These are phyloP conservation scores for Propithecus deckenii DNA, from an alignment of 2,797 vertebrate genomes.

Conservation along the genomic window DNA sequence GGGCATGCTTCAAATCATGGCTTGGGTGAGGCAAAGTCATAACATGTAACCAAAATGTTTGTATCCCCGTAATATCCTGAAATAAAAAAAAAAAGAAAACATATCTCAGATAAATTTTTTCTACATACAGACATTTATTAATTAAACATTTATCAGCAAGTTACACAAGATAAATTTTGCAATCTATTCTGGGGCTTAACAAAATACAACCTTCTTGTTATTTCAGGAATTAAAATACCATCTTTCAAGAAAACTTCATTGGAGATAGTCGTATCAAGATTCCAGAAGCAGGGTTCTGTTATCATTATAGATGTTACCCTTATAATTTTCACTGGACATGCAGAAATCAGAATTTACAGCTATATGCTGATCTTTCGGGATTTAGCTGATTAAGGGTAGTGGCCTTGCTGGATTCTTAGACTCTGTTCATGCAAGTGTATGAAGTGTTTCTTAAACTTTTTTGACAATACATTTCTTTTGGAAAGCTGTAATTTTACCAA, in stretches of 20 bases:
- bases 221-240: conserved; percentile 7
- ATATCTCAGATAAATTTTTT: background rate
- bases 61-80: too few relatives aligned
- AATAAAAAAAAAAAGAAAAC: background rate
- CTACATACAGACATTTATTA: background rate
- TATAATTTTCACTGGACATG: background rate
- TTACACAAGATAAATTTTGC: conserved; percentile 5
- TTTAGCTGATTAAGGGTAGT: background rate
- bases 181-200: background rate
- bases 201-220: background rate
- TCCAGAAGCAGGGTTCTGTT: background rate
- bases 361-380: background rate
- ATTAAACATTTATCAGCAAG: background rate
- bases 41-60: too few relatives aligned
- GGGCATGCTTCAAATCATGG: too few relatives aligned
- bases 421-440: background rate
- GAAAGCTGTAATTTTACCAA: background rate
- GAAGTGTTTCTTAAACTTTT: background rate
- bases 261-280: background rate
- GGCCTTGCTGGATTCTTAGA: background rate
- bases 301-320: background rate
- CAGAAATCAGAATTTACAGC: background rate
- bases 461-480: background rate
- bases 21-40: too few relatives aligned
- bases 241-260: background rate